phyloP scores from a whole-genome alignment of 1,140 invertebrate species.

The Maconellicoccus hirsutus region DNA sequence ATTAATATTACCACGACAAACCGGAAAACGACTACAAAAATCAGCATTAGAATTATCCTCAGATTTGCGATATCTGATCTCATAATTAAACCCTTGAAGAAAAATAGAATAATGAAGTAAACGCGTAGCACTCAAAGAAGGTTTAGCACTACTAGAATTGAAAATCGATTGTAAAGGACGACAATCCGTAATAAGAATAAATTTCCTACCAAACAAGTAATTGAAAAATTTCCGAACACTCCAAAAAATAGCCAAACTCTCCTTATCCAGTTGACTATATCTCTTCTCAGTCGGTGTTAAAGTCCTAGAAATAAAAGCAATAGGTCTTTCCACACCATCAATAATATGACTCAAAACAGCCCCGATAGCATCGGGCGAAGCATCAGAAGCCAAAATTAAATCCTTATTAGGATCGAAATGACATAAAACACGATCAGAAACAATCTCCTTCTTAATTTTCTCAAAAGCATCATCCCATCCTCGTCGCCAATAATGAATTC shows the following conservation, averaged over 20 bases:
- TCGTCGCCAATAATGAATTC: no score
- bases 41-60: no score
- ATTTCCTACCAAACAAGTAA: slow-evolving; percentile 38
- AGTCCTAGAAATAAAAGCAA: slow-evolving; percentile 37
- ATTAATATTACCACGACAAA: no score
- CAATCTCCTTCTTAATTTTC: no score
- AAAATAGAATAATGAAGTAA: no score
- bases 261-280: slow-evolving; percentile 39
- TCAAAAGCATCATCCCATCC: no score
- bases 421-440: no score
- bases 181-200: slow-evolving; percentile 38
- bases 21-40: no score
- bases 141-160: slow-evolving; percentile 16
- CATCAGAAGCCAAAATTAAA: slow-evolving; percentile 35
- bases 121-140: no score
- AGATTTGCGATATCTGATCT: no score
- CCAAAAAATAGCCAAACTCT: slow-evolving; percentile 38
- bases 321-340: slow-evolving; percentile 33
- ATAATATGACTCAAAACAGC: slow-evolving; percentile 37
- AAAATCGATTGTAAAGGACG: slow-evolving; percentile 27
- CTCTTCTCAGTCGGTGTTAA: slow-evolving; percentile 35
- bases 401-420: slow-evolving; percentile 28
- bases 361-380: slow-evolving; percentile 38
- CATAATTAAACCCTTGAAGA: no score
- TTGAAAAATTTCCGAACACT: slow-evolving; percentile 37